These are phyloP conservation scores for Leucophenga varia DNA, from an alignment of 1,140 invertebrate genomes.

Conservation along the genomic window DNA sequence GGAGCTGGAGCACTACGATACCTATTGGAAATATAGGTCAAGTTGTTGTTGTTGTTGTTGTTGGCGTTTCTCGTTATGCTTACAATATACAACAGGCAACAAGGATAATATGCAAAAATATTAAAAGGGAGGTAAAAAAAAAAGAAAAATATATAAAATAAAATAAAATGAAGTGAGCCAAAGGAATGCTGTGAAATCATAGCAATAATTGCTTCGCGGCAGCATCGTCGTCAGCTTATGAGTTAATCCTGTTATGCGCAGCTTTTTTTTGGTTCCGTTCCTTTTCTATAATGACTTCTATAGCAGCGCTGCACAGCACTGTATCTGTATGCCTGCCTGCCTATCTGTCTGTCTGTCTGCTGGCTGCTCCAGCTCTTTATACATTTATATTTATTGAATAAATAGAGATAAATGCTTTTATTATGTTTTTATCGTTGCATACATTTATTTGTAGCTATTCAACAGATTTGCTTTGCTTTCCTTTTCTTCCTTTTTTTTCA, in stretches of 20 bases:
- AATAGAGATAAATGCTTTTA: too few relatives aligned
- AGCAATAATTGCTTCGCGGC: slow-evolving; percentile 49
- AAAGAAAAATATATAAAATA: neutral
- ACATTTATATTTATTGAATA: too few relatives aligned
- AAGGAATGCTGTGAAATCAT: too few relatives aligned
- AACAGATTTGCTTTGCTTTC: slow-evolving; percentile 4
- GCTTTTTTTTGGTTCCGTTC: too few relatives aligned
- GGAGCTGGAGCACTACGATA: too few relatives aligned
- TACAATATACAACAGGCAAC: too few relatives aligned
- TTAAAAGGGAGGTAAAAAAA: neutral
- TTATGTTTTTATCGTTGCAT: slow-evolving; percentile 1
- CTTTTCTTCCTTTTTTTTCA: slow-evolving; percentile 3
- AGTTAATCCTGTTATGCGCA: slow-evolving; percentile 48
- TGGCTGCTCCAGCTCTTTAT: too few relatives aligned
- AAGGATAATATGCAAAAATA: too few relatives aligned
- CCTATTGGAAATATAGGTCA: slow-evolving; percentile 50
- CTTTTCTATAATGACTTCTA: too few relatives aligned
- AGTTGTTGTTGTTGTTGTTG: slow-evolving; percentile 46
- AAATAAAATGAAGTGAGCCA: neutral
- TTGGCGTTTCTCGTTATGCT: slow-evolving; percentile 10
- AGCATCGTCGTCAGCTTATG: slow-evolving; percentile 44
- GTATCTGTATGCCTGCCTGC: slow-evolving; percentile 10
- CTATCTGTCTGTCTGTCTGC: slow-evolving; percentile 8
- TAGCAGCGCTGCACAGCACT: too few relatives aligned
- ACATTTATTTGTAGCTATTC: slow-evolving; percentile 12